phyloP scores from a whole-genome alignment of 2,888 invertebrate genomes.

The Idaea aversata region DNA sequence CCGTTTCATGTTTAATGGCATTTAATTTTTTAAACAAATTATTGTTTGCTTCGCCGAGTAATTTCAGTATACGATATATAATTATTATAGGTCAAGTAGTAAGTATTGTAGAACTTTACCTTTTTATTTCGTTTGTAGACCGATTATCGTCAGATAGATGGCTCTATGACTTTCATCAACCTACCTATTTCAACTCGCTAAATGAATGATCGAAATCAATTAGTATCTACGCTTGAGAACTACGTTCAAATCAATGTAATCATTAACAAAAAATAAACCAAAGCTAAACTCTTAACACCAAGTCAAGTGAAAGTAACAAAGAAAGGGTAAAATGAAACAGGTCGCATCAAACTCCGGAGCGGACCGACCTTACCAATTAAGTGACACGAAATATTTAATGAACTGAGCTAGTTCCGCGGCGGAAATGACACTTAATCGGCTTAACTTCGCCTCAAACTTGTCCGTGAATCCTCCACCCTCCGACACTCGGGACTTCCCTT shows the following conservation, averaged over 20 bases:
- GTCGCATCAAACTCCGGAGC: constrained; percentile 60
- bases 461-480: constrained; percentile 38
- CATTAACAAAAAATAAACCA: background rate
- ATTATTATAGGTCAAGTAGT: no score
- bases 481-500: constrained; percentile 24
- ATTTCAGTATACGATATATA: background rate
- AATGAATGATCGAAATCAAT: no score
- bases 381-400: constrained; percentile 78
- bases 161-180: no score
- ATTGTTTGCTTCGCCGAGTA: background rate
- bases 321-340: constrained; percentile 46
- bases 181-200: no score
- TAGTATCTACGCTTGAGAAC: no score
- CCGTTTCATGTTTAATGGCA: background rate
- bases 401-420: constrained; percentile 74
- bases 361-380: constrained; percentile 71
- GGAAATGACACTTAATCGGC: constrained; percentile 79
- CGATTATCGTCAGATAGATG: no score
- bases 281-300: background rate
- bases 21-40: background rate
- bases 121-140: no score
- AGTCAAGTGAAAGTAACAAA: constrained; percentile 25
- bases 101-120: no score
- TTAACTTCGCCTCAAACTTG: constrained; percentile 76
- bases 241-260: no score